Evolutionary conservation across 2,113 vertebrate species (phyloP).

Genomic region (Amphilophus citrinellus): DNA sequence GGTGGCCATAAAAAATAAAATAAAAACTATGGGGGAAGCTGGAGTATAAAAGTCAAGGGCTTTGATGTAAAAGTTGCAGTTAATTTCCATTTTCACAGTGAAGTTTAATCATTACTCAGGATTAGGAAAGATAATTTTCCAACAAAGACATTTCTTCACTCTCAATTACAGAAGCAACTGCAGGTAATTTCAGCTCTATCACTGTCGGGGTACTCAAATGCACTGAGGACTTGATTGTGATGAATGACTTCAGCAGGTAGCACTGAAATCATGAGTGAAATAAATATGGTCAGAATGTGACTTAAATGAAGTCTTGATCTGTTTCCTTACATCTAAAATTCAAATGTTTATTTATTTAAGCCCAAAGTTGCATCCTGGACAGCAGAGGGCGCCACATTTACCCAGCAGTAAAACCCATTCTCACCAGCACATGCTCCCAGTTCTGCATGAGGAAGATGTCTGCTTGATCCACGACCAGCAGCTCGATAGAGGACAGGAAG

Average conservation of each 20-base stretch:
- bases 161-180: neutral
- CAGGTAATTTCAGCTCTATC: neutral
- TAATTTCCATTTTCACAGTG: neutral
- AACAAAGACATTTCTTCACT: neutral
- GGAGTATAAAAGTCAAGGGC: neutral
- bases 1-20: neutral
- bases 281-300: neutral
- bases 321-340: neutral
- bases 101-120: neutral
- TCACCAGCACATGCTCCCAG: slow-evolving; percentile 96
- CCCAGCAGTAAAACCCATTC: neutral
- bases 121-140: neutral
- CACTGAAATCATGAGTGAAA: neutral
- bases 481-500: slow-evolving; percentile 95
- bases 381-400: slow-evolving; percentile 24
- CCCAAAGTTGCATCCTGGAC: neutral
- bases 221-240: neutral
- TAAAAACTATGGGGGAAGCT: neutral
- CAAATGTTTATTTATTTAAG: neutral
- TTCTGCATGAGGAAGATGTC: slow-evolving; percentile 99
- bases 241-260: neutral
- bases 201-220: neutral
- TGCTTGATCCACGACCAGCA: slow-evolving; percentile 93
- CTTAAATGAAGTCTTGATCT: neutral
- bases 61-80: neutral